Base-by-base conservation (phyloP, 1,140 invertebrate species). In the Conus betulinus region DNA sequence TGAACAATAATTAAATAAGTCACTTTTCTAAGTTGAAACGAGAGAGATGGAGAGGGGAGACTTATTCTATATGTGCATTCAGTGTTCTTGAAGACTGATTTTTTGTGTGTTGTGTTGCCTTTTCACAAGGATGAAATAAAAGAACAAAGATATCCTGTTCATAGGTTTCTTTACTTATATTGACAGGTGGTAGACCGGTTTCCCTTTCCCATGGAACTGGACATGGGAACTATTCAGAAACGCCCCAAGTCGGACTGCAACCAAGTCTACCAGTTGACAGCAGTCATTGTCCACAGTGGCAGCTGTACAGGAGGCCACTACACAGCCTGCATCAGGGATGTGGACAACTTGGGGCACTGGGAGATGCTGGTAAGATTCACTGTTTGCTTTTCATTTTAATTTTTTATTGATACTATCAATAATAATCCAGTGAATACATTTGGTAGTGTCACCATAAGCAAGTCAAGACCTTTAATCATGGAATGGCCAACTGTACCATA, bases 281-380 rank as follows among this genome's bases (percentile, higher is more conserved):
- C 94, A 51, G 93, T 95, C 8, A 93, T 95, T 5, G 94, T 95
- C 85, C 95, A 95, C 87, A 90, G 92, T 63, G 95, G 95, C 15
- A 92, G 94, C 81, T 93, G 94, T 15, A 89, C 94, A 88, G 94
- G 94, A 13, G 95, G 95, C 23, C 95, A 95, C 89, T 95, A 95
- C 88, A 92, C 94, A 88, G 94, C 94, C 74, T 95, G 94, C 89
- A 94, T 95, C 60, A 91, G 93, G 86, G 95, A 95, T 90, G 91
- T 95, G 79, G 94, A 95, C 89, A 87, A 86, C 57, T 89, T 95
- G 1, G 95, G 94, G 10, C 89, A 91, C 17, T 95, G 95, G 95
- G 89, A 88, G 7, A 85, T 88, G 74, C 93, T 93, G 39, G 94
- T 94, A 90, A 91, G 93, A 92, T 53, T 87, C 17, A 39, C 23